A percentile compares a stretch with the other conserved stretches of the same genome.
Evolutionary conservation across 2,797 vertebrate species (phyloP).

Genomic region (Spinus pinus): DNA sequence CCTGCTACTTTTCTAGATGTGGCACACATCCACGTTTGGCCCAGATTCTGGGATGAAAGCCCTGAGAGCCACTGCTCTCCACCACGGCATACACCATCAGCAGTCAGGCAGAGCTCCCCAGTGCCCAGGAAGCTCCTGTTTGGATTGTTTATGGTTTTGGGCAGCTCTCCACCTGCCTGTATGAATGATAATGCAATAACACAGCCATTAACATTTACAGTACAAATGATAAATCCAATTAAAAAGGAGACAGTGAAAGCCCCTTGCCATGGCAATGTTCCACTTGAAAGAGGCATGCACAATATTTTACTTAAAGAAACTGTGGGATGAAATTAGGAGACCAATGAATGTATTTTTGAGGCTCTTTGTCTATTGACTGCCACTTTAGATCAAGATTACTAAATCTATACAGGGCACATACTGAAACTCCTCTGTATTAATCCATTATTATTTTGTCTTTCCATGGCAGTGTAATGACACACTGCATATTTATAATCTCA

Average conservation of each 20-base stretch:
- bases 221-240: not conserved
- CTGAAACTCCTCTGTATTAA: not conserved
- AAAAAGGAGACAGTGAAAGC: not conserved
- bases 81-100: fast-evolving
- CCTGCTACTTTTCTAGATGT: not conserved
- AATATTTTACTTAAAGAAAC: not conserved
- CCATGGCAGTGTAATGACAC: not conserved
- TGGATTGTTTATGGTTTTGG: not conserved
- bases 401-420: not conserved
- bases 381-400: not conserved
- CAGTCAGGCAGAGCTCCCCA: not conserved
- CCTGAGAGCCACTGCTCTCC: not conserved
- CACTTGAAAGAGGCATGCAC: not conserved
- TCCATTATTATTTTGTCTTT: not conserved
- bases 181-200: not conserved
- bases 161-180: not conserved
- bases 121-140: not conserved
- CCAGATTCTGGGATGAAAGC: not conserved
- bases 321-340: not conserved
- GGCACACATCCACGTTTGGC: not conserved
- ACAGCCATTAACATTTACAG: not conserved
- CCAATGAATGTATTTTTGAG: not conserved
- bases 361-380: not conserved
- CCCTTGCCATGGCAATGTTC: not conserved
- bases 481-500: not conserved